Percentiles rank a stretch among this genome's conserved stretches.
Conservation (phyloP, 2,888 invertebrate genomes). For the Leptinotarsa tumamoca region DNA sequence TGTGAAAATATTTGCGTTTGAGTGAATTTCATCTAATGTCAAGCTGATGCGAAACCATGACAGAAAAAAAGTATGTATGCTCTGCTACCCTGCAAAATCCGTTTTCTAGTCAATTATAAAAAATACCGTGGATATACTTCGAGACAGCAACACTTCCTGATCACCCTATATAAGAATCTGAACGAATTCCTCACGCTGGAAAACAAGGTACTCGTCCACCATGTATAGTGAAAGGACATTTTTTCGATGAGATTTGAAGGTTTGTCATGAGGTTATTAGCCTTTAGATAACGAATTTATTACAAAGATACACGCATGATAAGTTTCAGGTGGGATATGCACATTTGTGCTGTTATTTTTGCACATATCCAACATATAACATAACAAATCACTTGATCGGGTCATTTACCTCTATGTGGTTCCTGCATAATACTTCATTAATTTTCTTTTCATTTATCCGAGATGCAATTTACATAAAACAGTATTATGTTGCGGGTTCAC, state of each 20-base stretch:
- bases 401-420: conserved; percentile 47
- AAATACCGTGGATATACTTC: background rate
- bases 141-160: background rate
- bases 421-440: conserved; percentile 40
- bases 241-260: conserved; percentile 39
- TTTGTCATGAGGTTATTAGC: conserved; percentile 39
- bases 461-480: conserved; percentile 44
- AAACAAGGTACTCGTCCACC: conserved; percentile 3
- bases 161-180: background rate
- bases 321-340: conserved; percentile 41
- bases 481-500: conserved; percentile 38
- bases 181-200: background rate
- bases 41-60: too few relatives aligned
- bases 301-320: conserved; percentile 38
- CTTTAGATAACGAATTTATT: conserved; percentile 38
- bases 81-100: too few relatives aligned
- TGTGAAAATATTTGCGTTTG: too few relatives aligned
- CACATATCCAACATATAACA: conserved; percentile 35
- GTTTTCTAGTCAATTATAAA: too few relatives aligned
- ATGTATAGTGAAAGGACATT: conserved; percentile 32
- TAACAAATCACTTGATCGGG: conserved; percentile 39
- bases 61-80: too few relatives aligned
- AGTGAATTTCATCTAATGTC: too few relatives aligned
- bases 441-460: conserved; percentile 35
- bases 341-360: conserved; percentile 37